phyloP scores from a whole-genome alignment of 2,888 invertebrate species.

The Lathronympha strigana region DNA sequence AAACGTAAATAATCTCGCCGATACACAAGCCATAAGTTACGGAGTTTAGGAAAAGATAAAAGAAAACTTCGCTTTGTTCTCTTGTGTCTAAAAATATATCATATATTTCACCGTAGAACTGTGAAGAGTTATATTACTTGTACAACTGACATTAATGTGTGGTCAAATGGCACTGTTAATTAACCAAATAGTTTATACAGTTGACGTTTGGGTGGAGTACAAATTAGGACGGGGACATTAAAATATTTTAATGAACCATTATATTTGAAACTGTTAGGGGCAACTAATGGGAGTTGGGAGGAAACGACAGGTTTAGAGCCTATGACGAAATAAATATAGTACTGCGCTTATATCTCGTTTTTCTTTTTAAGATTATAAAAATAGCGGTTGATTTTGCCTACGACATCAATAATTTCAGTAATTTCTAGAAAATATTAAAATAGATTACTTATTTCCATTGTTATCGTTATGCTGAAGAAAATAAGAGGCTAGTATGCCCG shows the following conservation, averaged over 20 bases:
- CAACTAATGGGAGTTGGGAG: slow-evolving; percentile 20
- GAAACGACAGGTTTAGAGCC: slow-evolving; percentile 25
- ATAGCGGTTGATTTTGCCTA: too few species aligned
- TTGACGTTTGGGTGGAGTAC: slow-evolving; percentile 60
- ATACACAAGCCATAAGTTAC: slow-evolving; percentile 47
- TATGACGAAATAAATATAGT: background rate
- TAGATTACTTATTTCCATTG: too few species aligned
- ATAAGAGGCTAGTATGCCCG: too few species aligned
- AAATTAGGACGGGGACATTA: slow-evolving; percentile 63
- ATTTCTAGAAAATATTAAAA: too few species aligned
- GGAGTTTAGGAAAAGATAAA: slow-evolving; percentile 48
- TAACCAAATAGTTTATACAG: slow-evolving; percentile 68
- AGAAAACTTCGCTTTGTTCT: slow-evolving; percentile 44
- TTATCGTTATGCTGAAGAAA: too few species aligned
- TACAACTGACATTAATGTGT: slow-evolving; percentile 75
- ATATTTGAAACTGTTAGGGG: slow-evolving; percentile 41
- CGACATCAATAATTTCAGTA: too few species aligned
- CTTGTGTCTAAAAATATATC: slow-evolving; percentile 6
- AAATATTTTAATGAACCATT: slow-evolving; percentile 60
- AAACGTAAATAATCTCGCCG: slow-evolving; percentile 47
- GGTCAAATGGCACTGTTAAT: slow-evolving; percentile 71
- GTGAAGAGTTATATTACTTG: slow-evolving; percentile 69
- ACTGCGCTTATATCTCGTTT: background rate
- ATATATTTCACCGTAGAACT: slow-evolving; percentile 62
- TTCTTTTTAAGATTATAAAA: too few species aligned